Evolutionary conservation across 2,113 vertebrate genomes (phyloP), one percentile per base, ranked within the genome.

Genomic region (Hippocampus barbouri): DNA sequence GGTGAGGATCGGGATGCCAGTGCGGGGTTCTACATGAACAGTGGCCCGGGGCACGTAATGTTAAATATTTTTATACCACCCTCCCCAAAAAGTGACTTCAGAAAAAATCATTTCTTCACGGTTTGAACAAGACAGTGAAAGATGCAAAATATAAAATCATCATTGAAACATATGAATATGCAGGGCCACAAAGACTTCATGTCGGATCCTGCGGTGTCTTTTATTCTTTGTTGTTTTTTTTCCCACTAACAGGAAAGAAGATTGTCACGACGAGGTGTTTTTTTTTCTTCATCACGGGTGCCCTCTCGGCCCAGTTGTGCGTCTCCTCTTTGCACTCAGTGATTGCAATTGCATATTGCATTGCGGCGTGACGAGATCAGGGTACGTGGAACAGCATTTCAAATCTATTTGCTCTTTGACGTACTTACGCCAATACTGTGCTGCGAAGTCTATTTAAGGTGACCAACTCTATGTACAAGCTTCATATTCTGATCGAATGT

Each of bases 321-420:
- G 1, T 54, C 53, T 54, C 51, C 1, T 7, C 51, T 21, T 54
- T n/a, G n/a, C 21, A 2, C n/a, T 54, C 53, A 4, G 8, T 47
- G 63, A 64, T 23, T 61, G 64, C 41, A 25, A 79, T 80, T 61
- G 43, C 47, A 68, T 45, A 6, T 40, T 34, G 30, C 30, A 34
- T 5, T 34, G 30, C 30, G 30, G 30, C 30, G 30, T 5, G 30
- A 18, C 14, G 45, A 68, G 21, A 66, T 75, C 64, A 79, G 66
- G 64, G 72, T 5, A 68, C 18, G 43, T 45, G 38, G 73, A 27
- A 71, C 12, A 79, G 71, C 68, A 67, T 80, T 78, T 78, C 1
- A 75, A 73, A 68, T 72, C 51, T 53, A 9, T 56, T 38, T 38
- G 34, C 34, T 38, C 34, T 38, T 38, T 38, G 34, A 38, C 34